These are phyloP conservation scores for Drosophila elegans DNA, from an alignment of 1,140 invertebrate genomes.

Conservation along the genomic window DNA sequence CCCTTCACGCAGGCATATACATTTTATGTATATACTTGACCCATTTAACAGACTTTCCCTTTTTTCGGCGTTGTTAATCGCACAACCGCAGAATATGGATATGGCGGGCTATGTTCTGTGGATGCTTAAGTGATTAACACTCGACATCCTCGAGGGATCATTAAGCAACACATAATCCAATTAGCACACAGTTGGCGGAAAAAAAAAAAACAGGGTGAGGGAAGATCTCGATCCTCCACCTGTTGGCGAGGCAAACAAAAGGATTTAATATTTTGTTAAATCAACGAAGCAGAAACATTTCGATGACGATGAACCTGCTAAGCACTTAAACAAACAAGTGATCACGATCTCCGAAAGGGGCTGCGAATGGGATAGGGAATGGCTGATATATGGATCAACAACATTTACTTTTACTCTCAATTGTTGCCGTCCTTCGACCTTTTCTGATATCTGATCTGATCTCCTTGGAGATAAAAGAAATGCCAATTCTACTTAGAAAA, in stretches of 20 bases:
- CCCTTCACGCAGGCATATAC: neutral
- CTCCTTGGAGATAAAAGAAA: slow-evolving; percentile 56
- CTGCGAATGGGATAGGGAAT: slow-evolving; percentile 1
- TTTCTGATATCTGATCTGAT: slow-evolving; percentile 77
- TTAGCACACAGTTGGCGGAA: slow-evolving; percentile 49
- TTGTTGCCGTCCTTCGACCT: slow-evolving; percentile 42
- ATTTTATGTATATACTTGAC: slow-evolving; percentile 2
- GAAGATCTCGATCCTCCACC: slow-evolving; percentile 64
- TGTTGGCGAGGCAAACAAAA: slow-evolving; percentile 58
- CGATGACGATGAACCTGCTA: slow-evolving; percentile 68
- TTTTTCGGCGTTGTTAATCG: slow-evolving; percentile 44
- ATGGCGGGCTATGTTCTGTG: slow-evolving; percentile 26
- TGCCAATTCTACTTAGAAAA: slow-evolving; percentile 76
- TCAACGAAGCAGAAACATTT: slow-evolving; percentile 76
- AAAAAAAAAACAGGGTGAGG: neutral
- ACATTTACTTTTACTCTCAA: slow-evolving; percentile 78
- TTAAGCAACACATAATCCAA: slow-evolving; percentile 80
- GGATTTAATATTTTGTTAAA: slow-evolving; percentile 72
- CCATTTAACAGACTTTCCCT: slow-evolving; percentile 60
- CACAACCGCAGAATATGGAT: slow-evolving; percentile 57
- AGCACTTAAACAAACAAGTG: slow-evolving; percentile 79
- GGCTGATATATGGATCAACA: slow-evolving; percentile 55
- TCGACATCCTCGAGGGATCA: slow-evolving; percentile 56
- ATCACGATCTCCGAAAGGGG: slow-evolving; percentile 50
- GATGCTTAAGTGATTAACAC: slow-evolving; percentile 68